phyloP scores from a whole-genome alignment of 2,113 vertebrate species.

The Dipodomys stephensi region DNA sequence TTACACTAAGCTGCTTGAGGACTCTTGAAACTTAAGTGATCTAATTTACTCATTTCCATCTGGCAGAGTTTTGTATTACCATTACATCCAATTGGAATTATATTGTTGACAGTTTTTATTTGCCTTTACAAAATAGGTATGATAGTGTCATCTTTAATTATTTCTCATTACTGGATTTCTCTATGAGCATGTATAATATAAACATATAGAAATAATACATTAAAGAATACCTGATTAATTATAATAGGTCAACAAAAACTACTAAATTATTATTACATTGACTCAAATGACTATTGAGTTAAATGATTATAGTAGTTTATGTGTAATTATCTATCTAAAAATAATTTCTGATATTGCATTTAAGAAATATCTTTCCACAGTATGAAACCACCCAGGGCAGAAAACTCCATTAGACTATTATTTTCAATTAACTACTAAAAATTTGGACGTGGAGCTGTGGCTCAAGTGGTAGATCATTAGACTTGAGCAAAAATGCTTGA shows the following conservation, averaged over 20 bases:
- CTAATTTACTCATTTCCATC: conserved; percentile 78
- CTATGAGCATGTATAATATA: background rate
- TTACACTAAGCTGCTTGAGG: conserved; percentile 72
- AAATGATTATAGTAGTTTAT: background rate
- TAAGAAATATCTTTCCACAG: background rate
- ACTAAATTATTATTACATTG: background rate
- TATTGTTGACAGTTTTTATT: conserved; percentile 74
- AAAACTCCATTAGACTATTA: too few relatives aligned
- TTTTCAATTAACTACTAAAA: too few relatives aligned
- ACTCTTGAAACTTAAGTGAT: conserved; percentile 80
- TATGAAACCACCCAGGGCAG: too few relatives aligned
- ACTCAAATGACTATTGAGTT: background rate
- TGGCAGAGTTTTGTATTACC: conserved; percentile 75
- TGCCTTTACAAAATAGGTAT: conserved; percentile 57
- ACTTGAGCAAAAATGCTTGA: too few relatives aligned
- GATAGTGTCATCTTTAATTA: conserved; percentile 37
- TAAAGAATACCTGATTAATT: background rate
- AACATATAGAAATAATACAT: background rate
- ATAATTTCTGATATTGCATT: background rate
- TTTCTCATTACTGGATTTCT: background rate
- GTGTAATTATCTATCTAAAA: background rate
- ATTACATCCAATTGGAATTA: conserved; percentile 60
- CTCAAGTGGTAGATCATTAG: too few relatives aligned
- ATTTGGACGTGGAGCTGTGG: too few relatives aligned
- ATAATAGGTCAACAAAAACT: background rate